These are phyloP conservation scores for Lepidocyrtoides sp. DNA, from an alignment of 2,888 invertebrate genomes.

Conservation along the genomic window DNA sequence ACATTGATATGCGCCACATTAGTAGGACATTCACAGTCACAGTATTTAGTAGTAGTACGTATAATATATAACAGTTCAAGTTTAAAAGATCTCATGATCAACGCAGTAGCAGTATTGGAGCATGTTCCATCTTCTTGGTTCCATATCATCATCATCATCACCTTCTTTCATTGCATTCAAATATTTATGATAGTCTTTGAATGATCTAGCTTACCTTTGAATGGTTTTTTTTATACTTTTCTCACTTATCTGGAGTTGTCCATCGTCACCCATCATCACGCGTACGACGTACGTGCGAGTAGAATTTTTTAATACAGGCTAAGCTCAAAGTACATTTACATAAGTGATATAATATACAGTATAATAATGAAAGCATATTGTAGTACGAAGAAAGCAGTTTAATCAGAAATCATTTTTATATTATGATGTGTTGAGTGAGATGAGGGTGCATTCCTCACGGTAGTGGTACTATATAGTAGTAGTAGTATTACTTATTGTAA, in stretches of 20 bases:
- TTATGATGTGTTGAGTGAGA: background rate
- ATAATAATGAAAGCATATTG: background rate
- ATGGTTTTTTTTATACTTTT: constrained; percentile 4
- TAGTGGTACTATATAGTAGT: background rate
- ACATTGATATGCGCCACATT: constrained; percentile 17
- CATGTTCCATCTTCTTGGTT: constrained; percentile 24
- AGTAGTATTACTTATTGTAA: no score
- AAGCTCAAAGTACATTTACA: constrained; percentile 43
- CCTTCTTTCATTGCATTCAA: background rate
- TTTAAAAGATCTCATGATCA: constrained; percentile 23
- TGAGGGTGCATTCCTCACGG: constrained; percentile 6
- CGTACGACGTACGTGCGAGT: background rate
- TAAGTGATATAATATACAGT: background rate
- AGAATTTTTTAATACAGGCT: background rate
- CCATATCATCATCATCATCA: background rate
- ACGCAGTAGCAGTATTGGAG: background rate
- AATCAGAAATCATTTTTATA: background rate
- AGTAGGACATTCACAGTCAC: constrained; percentile 14
- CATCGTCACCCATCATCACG: background rate
- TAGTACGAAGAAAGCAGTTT: background rate
- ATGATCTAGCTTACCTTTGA: constrained; percentile 32
- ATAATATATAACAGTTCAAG: background rate
- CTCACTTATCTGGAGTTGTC: constrained; percentile 10
- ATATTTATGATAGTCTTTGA: no score
- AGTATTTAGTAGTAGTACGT: background rate